These are phyloP conservation scores for Falco cherrug DNA, from an alignment of 2,797 vertebrate species.

Conservation along the genomic window DNA sequence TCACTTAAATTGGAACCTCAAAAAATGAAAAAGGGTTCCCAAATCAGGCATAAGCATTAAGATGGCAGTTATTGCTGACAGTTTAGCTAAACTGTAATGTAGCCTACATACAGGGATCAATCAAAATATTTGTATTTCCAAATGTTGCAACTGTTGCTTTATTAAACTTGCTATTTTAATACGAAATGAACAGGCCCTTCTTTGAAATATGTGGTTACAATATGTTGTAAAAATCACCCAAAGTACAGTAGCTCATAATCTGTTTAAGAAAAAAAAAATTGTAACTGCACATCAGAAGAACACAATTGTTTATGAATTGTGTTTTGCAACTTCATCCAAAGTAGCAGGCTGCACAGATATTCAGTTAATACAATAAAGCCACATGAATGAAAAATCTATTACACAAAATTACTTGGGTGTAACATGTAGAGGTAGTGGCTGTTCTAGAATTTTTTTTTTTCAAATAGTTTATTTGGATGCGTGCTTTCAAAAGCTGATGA, in stretches of 20 bases:
- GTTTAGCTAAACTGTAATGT: not conserved
- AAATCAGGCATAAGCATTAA: not conserved
- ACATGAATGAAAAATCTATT: not conserved
- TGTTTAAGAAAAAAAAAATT: not conserved
- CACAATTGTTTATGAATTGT: not conserved
- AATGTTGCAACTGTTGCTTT: not conserved
- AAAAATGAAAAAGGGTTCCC: not conserved
- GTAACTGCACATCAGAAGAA: not conserved
- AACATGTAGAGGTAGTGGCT: not conserved
- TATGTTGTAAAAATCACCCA: not conserved
- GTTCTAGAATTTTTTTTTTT: not conserved
- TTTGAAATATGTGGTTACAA: not conserved
- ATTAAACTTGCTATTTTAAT: not conserved
- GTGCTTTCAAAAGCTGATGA: not conserved
- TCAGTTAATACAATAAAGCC: not conserved
- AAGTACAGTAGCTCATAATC: not conserved
- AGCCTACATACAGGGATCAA: not conserved
- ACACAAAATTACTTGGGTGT: not conserved
- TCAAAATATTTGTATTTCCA: not conserved
- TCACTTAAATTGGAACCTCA: not conserved
- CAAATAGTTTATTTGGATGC: not conserved
- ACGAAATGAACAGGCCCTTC: not conserved
- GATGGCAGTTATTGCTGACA: not conserved
- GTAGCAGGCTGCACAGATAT: not conserved
- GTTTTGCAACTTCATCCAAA: not conserved